Percentiles rank a stretch among this genome's conserved stretches.
Evolutionary conservation across 92 coral and sea anemone species (phyloP).

Genomic region (Muricea muricata): DNA sequence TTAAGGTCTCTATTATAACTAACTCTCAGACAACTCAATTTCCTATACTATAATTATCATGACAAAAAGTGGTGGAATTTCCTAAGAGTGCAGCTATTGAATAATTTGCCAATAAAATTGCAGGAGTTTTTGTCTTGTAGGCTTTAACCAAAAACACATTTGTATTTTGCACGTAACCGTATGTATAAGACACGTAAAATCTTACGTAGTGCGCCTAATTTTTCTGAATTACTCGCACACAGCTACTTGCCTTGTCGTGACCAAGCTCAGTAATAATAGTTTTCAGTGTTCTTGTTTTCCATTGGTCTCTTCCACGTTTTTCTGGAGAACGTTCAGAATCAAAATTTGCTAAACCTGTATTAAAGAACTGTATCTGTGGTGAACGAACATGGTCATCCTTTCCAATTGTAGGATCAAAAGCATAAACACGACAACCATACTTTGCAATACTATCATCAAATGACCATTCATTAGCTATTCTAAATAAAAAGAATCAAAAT

Average conservation of each 20-base stretch:
- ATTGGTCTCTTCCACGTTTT: constrained; percentile 30
- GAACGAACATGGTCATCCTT: constrained; percentile 72
- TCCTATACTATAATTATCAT: too few relatives aligned
- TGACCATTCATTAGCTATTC: constrained; percentile 84
- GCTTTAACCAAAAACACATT: too few relatives aligned
- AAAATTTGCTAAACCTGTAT: constrained; percentile 72
- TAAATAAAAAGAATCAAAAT: constrained; percentile 5
- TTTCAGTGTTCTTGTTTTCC: constrained; percentile 81
- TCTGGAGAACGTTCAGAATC: constrained; percentile 65
- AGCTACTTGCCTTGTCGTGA: constrained; percentile 79
- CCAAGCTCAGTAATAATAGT: constrained; percentile 71
- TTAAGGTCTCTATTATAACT: too few relatives aligned
- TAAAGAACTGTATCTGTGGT: constrained; percentile 69
- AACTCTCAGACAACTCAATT: too few relatives aligned
- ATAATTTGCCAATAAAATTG: too few relatives aligned
- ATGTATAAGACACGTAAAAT: too few relatives aligned
- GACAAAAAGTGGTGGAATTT: too few relatives aligned
- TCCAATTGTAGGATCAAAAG: constrained; percentile 87
- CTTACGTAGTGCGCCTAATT: too few relatives aligned
- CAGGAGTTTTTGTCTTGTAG: too few relatives aligned
- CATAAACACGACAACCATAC: constrained; percentile 81
- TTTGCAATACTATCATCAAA: constrained; percentile 87
- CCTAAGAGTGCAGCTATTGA: too few relatives aligned
- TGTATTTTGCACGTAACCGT: too few relatives aligned
- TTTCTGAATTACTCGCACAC: neutral